Conservation (phyloP, 2,113 vertebrate species). For the Bubo bubo region DNA sequence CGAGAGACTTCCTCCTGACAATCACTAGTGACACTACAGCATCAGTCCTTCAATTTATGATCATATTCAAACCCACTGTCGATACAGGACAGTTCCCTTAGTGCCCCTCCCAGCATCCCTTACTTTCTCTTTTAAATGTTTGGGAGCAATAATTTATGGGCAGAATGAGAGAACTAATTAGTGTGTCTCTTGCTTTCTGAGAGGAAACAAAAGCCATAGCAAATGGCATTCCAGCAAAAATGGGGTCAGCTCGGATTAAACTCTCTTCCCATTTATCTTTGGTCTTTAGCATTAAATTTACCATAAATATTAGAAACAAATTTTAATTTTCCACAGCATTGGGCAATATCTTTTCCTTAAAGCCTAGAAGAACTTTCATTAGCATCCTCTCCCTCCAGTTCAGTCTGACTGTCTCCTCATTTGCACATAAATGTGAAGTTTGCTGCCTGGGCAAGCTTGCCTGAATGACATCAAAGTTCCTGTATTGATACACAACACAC, state of each 20-base stretch:
- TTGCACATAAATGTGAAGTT: conserved; percentile 65
- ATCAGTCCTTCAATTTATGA: rapidly evolving
- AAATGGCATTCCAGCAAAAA: conserved; percentile 53
- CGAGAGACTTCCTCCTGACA: neutral
- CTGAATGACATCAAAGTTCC: neutral
- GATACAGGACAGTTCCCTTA: neutral
- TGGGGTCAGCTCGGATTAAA: conserved; percentile 42
- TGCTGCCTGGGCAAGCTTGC: conserved; percentile 1
- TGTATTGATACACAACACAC: neutral
- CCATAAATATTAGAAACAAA: conserved; percentile 62
- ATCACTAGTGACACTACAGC: neutral
- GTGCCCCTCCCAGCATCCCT: neutral
- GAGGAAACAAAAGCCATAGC: conserved; percentile 14
- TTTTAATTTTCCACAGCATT: conserved; percentile 74
- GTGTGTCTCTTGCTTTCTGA: neutral
- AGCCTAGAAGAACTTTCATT: conserved; percentile 63
- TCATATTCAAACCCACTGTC: neutral
- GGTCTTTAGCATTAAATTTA: conserved; percentile 71
- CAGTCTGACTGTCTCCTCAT: conserved; percentile 40
- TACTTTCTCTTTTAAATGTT: neutral
- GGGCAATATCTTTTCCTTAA: conserved; percentile 69
- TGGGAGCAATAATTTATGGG: conserved; percentile 19
- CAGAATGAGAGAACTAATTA: conserved; percentile 48
- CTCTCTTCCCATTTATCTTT: conserved; percentile 49
- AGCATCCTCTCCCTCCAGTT: conserved; percentile 44